Conservation (phyloP, 2,113 vertebrate species). For the Bungarus multicinctus region DNA sequence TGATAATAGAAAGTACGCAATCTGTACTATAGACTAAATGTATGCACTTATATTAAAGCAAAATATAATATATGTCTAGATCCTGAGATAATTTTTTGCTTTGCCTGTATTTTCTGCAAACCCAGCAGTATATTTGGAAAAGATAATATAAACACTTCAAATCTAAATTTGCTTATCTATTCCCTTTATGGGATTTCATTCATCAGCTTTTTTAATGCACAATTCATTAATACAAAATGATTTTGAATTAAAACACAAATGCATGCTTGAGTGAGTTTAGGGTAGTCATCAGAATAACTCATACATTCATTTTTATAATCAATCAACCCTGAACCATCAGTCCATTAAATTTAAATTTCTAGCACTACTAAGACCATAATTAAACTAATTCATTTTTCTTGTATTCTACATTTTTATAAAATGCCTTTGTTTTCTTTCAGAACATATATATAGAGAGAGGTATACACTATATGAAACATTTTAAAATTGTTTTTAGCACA, state of each 20-base stretch:
- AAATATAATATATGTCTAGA: not conserved
- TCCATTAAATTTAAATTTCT: constrained; percentile 62
- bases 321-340: constrained; percentile 64
- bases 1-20: not conserved
- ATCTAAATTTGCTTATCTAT: constrained; percentile 18
- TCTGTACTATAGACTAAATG: not conserved
- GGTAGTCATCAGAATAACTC: constrained; percentile 65
- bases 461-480: constrained; percentile 23
- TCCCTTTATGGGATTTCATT: constrained; percentile 37
- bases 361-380: constrained; percentile 58
- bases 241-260: constrained; percentile 60
- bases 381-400: constrained; percentile 67
- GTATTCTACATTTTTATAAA: constrained; percentile 34
- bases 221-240: constrained; percentile 52
- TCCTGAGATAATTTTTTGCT: not conserved
- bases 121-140: not conserved
- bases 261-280: constrained; percentile 40
- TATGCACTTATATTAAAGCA: not conserved
- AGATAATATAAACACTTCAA: constrained; percentile 1
- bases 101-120: not conserved
- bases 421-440: constrained; percentile 44
- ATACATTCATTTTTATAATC: constrained; percentile 61
- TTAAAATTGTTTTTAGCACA: constrained; percentile 48
- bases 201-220: constrained; percentile 38
- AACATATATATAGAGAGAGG: constrained; percentile 32